Evolutionary conservation across 2,888 invertebrate species (phyloP).

Genomic region (Drosophila maculinotata): DNA sequence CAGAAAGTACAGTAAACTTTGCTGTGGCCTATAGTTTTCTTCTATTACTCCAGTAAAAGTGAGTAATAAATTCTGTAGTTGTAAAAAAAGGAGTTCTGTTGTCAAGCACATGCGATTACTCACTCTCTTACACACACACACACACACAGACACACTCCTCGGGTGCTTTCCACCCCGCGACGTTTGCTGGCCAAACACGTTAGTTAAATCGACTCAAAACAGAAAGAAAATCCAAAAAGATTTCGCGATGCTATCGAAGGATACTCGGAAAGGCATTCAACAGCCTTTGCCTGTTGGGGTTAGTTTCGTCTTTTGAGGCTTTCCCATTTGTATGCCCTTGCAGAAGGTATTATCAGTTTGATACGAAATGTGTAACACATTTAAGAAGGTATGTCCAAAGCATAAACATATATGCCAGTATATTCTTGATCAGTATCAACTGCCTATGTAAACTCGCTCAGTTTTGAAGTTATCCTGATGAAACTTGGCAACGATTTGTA

Average conservation of each 20-base stretch:
- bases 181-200: constrained; percentile 73
- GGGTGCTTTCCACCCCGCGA: constrained; percentile 77
- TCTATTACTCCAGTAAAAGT: constrained; percentile 24
- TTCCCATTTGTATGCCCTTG: constrained; percentile 31
- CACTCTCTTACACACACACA: constrained; percentile 37
- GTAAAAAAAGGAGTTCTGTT: constrained; percentile 45
- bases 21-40: constrained; percentile 54
- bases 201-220: constrained; percentile 65
- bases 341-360: not conserved
- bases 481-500: too few relatives aligned
- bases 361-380: not conserved
- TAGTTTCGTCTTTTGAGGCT: constrained; percentile 49
- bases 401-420: too few relatives aligned
- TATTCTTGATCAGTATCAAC: not conserved
- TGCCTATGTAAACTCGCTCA: too few relatives aligned
- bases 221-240: constrained; percentile 39
- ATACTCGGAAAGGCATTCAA: constrained; percentile 24
- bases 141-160: constrained; percentile 4
- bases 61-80: constrained; percentile 42
- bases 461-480: too few relatives aligned
- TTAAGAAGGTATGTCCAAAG: not conserved
- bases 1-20: too few relatives aligned
- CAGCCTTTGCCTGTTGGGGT: constrained; percentile 53
- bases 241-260: constrained; percentile 45
- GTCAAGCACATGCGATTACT: constrained; percentile 49